Evolutionary conservation across 2,888 invertebrate species (phyloP).

Genomic region (Meteorus colon): DNA sequence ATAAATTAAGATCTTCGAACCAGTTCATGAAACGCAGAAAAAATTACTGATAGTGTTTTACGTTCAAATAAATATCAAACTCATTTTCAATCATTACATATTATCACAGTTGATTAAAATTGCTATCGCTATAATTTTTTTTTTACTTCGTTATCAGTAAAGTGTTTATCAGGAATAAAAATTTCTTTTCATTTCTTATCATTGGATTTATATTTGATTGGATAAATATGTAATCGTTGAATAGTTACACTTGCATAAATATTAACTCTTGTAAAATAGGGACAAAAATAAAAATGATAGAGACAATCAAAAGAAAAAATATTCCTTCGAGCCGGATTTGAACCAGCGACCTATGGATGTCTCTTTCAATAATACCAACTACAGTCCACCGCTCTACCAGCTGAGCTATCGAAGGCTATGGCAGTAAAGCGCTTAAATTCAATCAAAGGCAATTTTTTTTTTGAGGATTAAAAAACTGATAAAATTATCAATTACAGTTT

Average conservation of each 20-base stretch:
- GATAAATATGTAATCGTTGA: background rate
- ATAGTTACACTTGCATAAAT: background rate
- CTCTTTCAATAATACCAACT: constrained; percentile 62
- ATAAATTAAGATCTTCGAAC: too few species aligned
- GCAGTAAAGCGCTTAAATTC: too few species aligned
- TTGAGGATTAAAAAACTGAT: too few species aligned
- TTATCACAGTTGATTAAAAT: background rate
- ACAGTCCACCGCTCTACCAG: constrained; percentile 74
- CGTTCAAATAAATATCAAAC: background rate
- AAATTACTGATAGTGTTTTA: background rate
- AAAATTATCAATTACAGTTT: too few species aligned
- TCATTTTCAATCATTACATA: background rate
- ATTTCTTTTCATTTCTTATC: background rate
- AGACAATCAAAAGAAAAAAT: constrained; percentile 56
- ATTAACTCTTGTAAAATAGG: background rate
- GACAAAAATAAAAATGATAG: background rate
- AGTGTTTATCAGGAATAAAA: background rate
- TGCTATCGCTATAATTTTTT: background rate
- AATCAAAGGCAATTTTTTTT: too few species aligned
- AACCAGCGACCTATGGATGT: constrained; percentile 73
- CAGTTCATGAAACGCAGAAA: background rate
- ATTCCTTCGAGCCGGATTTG: constrained; percentile 72
- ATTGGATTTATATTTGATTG: background rate
- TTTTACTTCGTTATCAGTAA: background rate
- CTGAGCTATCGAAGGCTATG: constrained; percentile 69